phyloP scores from a whole-genome alignment of 1,140 invertebrate species.

The Latrodectus geometricus region DNA sequence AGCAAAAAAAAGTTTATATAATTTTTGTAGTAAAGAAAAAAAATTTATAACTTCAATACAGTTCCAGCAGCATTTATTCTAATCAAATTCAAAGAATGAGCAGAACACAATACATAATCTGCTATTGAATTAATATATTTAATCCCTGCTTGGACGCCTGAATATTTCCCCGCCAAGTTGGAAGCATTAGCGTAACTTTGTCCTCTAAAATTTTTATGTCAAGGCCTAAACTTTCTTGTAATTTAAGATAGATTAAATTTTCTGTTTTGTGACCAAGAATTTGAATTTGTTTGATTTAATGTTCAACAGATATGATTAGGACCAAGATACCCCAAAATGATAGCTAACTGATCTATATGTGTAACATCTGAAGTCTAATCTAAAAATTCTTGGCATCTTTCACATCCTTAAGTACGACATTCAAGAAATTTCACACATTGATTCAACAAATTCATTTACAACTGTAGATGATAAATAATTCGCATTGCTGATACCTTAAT shows the following conservation, averaged over 20 bases:
- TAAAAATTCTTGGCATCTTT: not conserved
- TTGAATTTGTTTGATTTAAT: no score
- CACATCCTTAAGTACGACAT: not conserved
- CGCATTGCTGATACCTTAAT: slow-evolving; percentile 21
- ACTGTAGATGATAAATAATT: slow-evolving; percentile 46
- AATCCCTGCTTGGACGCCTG: slow-evolving; percentile 9
- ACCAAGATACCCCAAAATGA: slow-evolving; percentile 4
- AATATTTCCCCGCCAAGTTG: slow-evolving; percentile 15
- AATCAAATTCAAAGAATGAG: slow-evolving; percentile 21
- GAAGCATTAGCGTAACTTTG: slow-evolving; percentile 25
- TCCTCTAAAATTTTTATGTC: not conserved
- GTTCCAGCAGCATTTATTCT: not conserved
- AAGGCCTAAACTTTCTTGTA: not conserved
- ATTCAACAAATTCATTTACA: slow-evolving; percentile 56
- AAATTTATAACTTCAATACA: not conserved
- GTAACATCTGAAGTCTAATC: slow-evolving; percentile 13
- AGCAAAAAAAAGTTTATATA: not conserved
- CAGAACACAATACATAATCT: slow-evolving; percentile 10
- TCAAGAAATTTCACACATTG: slow-evolving; percentile 23
- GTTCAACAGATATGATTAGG: not conserved
- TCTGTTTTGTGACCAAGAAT: not conserved
- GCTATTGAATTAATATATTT: not conserved
- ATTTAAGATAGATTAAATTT: not conserved
- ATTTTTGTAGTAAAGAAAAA: no score
- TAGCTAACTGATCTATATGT: slow-evolving; percentile 9